Conservation (phyloP, 2,888 invertebrate species). For the Microctonus brassicae region DNA sequence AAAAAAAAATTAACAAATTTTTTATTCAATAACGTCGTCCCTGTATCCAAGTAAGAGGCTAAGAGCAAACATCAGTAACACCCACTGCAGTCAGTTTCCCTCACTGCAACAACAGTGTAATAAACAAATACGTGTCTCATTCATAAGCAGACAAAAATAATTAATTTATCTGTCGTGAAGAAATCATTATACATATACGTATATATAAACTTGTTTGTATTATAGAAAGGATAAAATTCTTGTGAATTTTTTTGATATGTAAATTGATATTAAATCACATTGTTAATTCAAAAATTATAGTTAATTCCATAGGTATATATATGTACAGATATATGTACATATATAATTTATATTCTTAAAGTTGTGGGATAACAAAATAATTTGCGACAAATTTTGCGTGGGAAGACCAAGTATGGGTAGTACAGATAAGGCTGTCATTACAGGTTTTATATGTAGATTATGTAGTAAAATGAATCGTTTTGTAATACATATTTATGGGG, state of each 20-base stretch:
- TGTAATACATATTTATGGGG: conserved; percentile 87
- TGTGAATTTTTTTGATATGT: neutral
- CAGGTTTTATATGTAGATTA: conserved; percentile 87
- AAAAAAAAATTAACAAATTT: too few species aligned
- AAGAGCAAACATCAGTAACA: neutral
- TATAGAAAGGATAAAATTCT: too few species aligned
- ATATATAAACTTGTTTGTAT: too few species aligned
- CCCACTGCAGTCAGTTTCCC: neutral
- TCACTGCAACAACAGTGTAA: neutral
- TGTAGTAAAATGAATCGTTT: conserved; percentile 89
- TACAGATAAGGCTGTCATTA: conserved; percentile 83
- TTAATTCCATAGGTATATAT: conserved; percentile 32
- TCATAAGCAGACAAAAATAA: neutral
- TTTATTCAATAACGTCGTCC: neutral
- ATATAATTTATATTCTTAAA: too few species aligned
- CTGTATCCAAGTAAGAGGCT: neutral
- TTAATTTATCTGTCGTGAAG: too few species aligned
- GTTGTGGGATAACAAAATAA: conserved; percentile 23
- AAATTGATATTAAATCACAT: neutral
- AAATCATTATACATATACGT: too few species aligned
- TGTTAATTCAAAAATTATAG: neutral
- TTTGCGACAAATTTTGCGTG: conserved; percentile 36
- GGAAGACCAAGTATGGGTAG: conserved; percentile 78
- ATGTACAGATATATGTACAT: too few species aligned
- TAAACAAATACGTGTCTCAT: neutral